phyloP scores from a whole-genome alignment of 2,113 vertebrate genomes.

The Elgaria multicarinata region DNA sequence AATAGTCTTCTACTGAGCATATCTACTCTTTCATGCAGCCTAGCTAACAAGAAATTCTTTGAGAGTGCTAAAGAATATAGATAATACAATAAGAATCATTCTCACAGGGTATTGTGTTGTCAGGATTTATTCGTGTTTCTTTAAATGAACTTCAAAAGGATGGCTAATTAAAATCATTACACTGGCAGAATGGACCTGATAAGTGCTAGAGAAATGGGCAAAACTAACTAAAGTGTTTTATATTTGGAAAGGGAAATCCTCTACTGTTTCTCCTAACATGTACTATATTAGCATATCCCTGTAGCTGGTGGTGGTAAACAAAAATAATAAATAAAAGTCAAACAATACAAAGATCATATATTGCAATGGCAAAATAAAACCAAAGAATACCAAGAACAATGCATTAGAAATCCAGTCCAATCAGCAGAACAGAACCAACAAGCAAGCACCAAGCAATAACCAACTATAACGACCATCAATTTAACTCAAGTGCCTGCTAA shows the following conservation, averaged over 20 bases:
- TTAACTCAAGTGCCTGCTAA: no score
- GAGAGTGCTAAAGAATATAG: constrained; percentile 7
- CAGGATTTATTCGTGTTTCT: background rate
- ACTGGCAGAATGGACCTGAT: background rate
- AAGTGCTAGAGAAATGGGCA: background rate
- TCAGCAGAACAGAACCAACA: background rate
- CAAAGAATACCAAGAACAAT: background rate
- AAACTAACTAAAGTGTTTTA: background rate
- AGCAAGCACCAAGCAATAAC: background rate
- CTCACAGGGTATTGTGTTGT: constrained; percentile 17
- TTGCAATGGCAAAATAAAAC: background rate
- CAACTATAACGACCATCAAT: background rate
- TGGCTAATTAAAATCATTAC: constrained; percentile 30
- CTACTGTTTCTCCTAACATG: background rate
- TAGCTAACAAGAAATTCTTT: constrained; percentile 34
- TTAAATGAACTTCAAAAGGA: constrained; percentile 38
- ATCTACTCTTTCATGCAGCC: background rate
- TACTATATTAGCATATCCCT: background rate
- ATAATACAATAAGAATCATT: constrained; percentile 36
- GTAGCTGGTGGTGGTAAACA: no score
- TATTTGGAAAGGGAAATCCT: background rate
- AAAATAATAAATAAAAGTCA: no score
- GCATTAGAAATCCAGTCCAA: background rate
- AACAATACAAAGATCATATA: background rate
- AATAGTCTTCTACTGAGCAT: constrained; percentile 37